Evolutionary conservation across 2,113 vertebrate genomes (phyloP).

Genomic region (Nycticebus coucang): DNA sequence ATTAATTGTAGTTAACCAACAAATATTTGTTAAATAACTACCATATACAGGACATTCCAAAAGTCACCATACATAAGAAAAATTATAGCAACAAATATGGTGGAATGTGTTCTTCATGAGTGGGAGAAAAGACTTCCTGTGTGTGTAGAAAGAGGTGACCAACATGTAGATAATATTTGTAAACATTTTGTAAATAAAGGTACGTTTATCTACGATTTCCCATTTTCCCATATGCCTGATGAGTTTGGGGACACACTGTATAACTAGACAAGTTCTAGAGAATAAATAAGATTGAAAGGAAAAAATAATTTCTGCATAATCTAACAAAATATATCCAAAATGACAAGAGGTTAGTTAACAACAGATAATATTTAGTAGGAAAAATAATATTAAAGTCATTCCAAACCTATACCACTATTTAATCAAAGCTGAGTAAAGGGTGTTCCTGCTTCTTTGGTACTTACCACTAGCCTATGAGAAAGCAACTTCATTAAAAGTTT

Average conservation of each 20-base stretch:
- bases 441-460: not conserved
- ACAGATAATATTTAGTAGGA: conserved; percentile 4
- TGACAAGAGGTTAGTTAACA: not conserved
- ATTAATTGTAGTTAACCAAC: not conserved
- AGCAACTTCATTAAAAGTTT: conserved; percentile 11
- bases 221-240: no score
- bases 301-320: not conserved
- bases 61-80: no score
- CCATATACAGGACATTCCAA: not conserved
- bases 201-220: no score
- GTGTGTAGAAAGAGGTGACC: no score
- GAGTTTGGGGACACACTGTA: no score
- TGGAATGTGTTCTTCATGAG: no score
- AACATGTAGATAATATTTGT: no score
- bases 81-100: no score
- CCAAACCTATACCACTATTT: not conserved
- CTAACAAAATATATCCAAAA: not conserved
- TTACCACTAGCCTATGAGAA: not conserved
- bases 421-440: not conserved
- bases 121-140: no score
- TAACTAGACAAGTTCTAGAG: not conserved
- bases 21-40: conserved; percentile 34
- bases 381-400: conserved; percentile 22
- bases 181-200: no score
- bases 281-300: conserved; percentile 38